Evolutionary conservation across 2,113 vertebrate genomes (phyloP).

Genomic region (Larimichthys polyactis): DNA sequence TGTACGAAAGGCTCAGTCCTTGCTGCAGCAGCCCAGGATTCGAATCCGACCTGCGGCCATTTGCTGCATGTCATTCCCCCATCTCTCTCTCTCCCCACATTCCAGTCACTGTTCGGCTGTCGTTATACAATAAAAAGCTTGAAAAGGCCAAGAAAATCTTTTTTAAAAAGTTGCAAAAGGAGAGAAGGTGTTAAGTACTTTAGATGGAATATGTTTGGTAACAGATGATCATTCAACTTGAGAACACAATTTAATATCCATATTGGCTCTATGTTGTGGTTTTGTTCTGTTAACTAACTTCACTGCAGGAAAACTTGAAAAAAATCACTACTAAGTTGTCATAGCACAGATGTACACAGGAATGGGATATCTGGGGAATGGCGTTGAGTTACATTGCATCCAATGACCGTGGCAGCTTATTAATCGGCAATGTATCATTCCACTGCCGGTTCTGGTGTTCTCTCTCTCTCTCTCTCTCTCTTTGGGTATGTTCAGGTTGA

Average conservation of each 20-base stretch:
- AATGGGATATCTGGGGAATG: not conserved
- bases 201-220: not conserved
- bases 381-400: not conserved
- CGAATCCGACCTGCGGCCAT: no score
- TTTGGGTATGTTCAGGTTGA: not conserved
- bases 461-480: not conserved
- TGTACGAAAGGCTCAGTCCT: no score
- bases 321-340: not conserved
- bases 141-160: no score
- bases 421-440: not conserved
- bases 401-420: not conserved
- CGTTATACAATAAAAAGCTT: no score
- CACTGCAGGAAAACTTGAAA: not conserved
- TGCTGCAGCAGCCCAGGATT: no score
- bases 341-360: not conserved
- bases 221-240: slow-evolving; percentile 3
- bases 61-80: no score
- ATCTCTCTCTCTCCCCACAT: no score
- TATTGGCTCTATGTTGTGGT: not conserved
- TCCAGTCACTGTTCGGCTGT: no score
- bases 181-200: not conserved
- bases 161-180: not conserved
- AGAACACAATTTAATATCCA: not conserved
- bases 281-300: slow-evolving; percentile 7
- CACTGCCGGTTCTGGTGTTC: not conserved